Evolutionary conservation across 1,140 invertebrate genomes (phyloP).

Genomic region (Sycophaga agraensis): DNA sequence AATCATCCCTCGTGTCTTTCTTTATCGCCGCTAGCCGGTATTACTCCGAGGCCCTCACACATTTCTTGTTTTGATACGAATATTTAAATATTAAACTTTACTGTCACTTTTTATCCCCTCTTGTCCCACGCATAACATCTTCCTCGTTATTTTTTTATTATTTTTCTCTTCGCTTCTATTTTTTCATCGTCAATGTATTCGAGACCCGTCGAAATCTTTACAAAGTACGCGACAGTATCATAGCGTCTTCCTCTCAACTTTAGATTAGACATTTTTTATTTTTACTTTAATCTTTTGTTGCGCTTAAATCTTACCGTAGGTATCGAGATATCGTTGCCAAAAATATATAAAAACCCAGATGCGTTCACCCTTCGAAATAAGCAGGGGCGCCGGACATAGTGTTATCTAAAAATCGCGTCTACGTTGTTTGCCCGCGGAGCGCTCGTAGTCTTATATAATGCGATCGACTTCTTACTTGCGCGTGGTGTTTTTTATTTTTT

Average conservation of each 20-base stretch:
- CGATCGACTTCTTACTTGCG: conserved; percentile 8
- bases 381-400: conserved; percentile 48
- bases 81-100: conserved; percentile 57
- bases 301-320: conserved; percentile 54
- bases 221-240: conserved; percentile 47
- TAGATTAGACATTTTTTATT: conserved; percentile 39
- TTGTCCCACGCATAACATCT: conserved; percentile 19
- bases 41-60: conserved; percentile 55
- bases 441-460: conserved; percentile 21
- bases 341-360: conserved; percentile 59
- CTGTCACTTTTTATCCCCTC: conserved; percentile 34
- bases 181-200: conserved; percentile 34
- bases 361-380: conserved; percentile 55
- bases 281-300: conserved; percentile 43
- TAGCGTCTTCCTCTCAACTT: conserved; percentile 42
- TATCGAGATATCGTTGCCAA: conserved; percentile 60
- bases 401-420: conserved; percentile 27
- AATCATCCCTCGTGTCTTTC: conserved; percentile 29
- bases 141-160: conserved; percentile 29
- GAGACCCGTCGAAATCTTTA: conserved; percentile 54
- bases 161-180: conserved; percentile 34
- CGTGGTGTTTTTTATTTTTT: conserved; percentile 20
- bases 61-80: conserved; percentile 58
- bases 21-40: conserved; percentile 51
- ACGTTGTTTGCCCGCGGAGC: conserved; percentile 27